These are phyloP conservation scores for Lamprotornis superbus DNA, from an alignment of 2,113 vertebrate genomes.

Conservation along the genomic window DNA sequence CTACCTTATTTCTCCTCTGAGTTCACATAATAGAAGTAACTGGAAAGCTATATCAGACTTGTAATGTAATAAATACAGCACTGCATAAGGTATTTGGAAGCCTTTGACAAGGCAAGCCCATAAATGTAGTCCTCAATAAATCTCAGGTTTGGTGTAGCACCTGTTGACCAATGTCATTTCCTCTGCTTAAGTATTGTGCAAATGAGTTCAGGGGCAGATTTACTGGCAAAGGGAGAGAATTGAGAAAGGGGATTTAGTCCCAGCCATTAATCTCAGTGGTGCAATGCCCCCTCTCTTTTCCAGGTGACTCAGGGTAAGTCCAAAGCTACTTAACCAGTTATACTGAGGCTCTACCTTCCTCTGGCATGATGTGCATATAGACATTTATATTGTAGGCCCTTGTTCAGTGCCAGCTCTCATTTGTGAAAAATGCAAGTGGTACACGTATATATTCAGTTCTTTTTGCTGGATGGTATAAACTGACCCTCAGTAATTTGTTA, in stretches of 20 bases:
- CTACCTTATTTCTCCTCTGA: constrained; percentile 38
- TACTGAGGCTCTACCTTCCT: background rate
- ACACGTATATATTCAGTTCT: background rate
- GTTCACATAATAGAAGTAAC: constrained; percentile 32
- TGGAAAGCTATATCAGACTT: background rate
- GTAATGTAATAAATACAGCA: constrained; percentile 27
- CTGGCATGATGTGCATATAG: background rate
- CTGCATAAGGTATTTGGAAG: constrained; percentile 19
- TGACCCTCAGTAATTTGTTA: background rate
- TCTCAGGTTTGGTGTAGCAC: constrained; percentile 4
- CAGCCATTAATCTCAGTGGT: background rate
- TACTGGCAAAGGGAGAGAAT: background rate
- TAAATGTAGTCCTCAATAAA: constrained; percentile 41
- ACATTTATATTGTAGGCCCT: background rate
- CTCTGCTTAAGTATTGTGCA: constrained; percentile 11
- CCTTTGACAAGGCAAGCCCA: constrained; percentile 21
- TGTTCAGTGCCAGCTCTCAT: background rate
- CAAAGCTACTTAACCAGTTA: background rate
- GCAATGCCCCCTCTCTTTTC: background rate
- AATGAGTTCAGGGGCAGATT: constrained; percentile 37
- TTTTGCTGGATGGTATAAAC: background rate
- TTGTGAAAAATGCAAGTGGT: background rate
- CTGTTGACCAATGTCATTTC: constrained; percentile 3
- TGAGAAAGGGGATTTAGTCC: background rate
- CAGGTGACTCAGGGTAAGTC: background rate